Evolutionary conservation across 2,888 invertebrate genomes (phyloP), one percentile per base, ranked within the genome.

Genomic region (Spialia ferax): DNA sequence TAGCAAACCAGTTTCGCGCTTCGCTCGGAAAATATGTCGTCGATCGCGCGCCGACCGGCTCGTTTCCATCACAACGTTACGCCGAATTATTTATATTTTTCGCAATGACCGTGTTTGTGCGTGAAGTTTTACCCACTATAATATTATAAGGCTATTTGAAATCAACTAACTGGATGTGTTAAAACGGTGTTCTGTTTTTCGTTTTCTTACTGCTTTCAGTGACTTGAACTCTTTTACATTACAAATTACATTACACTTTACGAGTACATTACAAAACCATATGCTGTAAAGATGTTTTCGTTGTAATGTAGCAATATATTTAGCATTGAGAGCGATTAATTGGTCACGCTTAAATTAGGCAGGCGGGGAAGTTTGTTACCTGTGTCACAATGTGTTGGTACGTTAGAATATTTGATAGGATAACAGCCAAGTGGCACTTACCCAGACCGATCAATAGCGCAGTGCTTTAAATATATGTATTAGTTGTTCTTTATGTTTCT

Each of bases 1-100:
- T 59, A 59, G 77, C 75, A 88, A 92, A 92, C 91, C 89, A 80
- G 92, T 92, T 91, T 78, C 75, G 82, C 85, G 85, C 86, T 86
- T 87, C 85, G 85, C 81, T 78, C 81, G 85, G 86, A 85, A 89
- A 88, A 89, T 89, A 87, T 89, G 91, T 88, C 87, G 88, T 84
- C 81, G 82, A 81, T 82, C 85, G 87, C 87, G 87, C 87, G 87
- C 89, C 81, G 75, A 81, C 83, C 79, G 78, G 80, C 85, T 83
- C 79, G 83, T 83, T 84, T 78, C 82, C 81, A 81, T 82, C 82
- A 80, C 80, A 83, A 81, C 83, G 82, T 86, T 85, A 84, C 81
- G 82, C 75, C 82, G 75, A 80, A 77, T 77, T 84, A 82, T 84
- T 83, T 81, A 78, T 78, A 79, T 81, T 67, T 67, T 67, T 67